Evolutionary conservation across 2,888 invertebrate genomes (phyloP).

Genomic region (Branchinecta sandiegonensis): DNA sequence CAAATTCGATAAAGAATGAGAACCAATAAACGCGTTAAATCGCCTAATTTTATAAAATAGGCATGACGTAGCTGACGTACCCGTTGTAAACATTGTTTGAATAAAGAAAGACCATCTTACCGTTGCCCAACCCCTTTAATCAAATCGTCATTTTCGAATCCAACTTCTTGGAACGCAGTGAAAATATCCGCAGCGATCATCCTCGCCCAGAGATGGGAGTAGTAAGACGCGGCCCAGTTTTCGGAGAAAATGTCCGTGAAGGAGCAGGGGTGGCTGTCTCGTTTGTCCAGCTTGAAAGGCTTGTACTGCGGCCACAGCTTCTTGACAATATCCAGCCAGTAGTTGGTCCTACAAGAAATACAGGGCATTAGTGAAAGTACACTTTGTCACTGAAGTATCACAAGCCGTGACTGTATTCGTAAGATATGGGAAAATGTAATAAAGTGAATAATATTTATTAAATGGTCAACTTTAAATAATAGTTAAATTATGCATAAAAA

Average conservation of each 20-base stretch:
- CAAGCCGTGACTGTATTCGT: too few species aligned
- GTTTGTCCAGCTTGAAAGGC: slow-evolving; percentile 55
- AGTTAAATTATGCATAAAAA: too few species aligned
- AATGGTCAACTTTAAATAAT: too few species aligned
- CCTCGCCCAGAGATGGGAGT: slow-evolving; percentile 64
- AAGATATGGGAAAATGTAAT: too few species aligned
- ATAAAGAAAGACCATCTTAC: background rate
- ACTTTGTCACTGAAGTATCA: too few species aligned
- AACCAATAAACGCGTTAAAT: too few species aligned
- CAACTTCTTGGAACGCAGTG: slow-evolving; percentile 61
- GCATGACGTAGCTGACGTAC: too few species aligned
- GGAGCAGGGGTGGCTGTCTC: slow-evolving; percentile 70
- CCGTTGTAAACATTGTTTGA: too few species aligned
- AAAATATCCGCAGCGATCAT: slow-evolving; percentile 83
- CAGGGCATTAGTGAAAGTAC: background rate
- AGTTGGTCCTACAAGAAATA: slow-evolving; percentile 42
- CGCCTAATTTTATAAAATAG: too few species aligned
- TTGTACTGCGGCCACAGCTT: slow-evolving; percentile 67
- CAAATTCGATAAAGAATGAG: too few species aligned
- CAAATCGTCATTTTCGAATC: slow-evolving; percentile 33
- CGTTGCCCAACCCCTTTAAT: slow-evolving; percentile 31
- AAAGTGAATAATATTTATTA: too few species aligned
- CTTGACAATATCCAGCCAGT: slow-evolving; percentile 66
- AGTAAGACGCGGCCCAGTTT: slow-evolving; percentile 73
- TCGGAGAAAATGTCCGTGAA: slow-evolving; percentile 68